Conservation (phyloP, 2,888 invertebrate genomes). For the Lottia gigantea region DNA sequence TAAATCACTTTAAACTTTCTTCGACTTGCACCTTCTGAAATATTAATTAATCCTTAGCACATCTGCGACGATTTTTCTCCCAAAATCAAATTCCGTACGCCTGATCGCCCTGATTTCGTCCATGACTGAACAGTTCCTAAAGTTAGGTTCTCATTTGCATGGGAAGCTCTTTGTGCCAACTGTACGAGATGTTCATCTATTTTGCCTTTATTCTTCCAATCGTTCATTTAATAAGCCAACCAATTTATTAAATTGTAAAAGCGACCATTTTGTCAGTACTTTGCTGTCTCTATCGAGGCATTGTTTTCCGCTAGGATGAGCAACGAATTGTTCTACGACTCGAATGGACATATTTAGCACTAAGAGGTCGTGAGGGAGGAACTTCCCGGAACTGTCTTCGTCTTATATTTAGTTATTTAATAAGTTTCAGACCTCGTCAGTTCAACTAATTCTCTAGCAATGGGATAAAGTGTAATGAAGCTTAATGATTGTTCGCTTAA, state of each 20-base stretch:
- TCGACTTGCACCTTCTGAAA: conserved; percentile 29
- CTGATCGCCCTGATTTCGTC: conserved; percentile 32
- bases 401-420: neutral
- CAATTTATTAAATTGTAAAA: conserved; percentile 27
- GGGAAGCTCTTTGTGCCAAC: conserved; percentile 21
- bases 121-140: conserved; percentile 18
- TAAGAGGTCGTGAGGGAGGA: neutral
- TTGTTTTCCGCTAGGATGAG: conserved; percentile 21
- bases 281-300: conserved; percentile 21
- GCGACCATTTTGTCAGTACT: conserved; percentile 22
- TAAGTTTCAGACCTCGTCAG: neutral
- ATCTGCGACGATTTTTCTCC: conserved; percentile 40
- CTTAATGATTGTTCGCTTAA: neutral
- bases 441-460: neutral
- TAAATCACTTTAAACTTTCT: conserved; percentile 12
- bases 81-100: conserved; percentile 43
- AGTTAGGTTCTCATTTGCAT: conserved; percentile 25
- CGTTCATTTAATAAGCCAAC: conserved; percentile 25
- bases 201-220: conserved; percentile 17
- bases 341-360: conserved; percentile 8
- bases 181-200: conserved; percentile 20
- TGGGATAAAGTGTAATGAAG: neutral
- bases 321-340: conserved; percentile 17
- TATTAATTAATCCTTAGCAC: conserved; percentile 47
- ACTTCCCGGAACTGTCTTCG: neutral